Percentiles rank a stretch among this genome's conserved stretches.
phyloP scores from a whole-genome alignment of 1,140 invertebrate species.

The Cydia amplana region DNA sequence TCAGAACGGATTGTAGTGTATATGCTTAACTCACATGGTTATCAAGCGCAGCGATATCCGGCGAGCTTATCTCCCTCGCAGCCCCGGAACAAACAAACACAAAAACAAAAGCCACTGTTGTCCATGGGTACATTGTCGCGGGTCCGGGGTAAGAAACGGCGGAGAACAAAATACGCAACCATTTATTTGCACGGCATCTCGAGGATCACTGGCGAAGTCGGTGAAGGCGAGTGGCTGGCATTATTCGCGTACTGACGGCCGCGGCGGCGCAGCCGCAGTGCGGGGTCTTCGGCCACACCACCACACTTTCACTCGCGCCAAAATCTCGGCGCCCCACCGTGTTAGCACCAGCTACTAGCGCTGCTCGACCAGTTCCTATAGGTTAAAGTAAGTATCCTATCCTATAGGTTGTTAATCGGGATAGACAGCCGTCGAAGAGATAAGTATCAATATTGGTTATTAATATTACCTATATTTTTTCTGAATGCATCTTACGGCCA shows the following conservation, averaged over 20 bases:
- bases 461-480: too few relatives aligned
- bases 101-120: conserved; percentile 66
- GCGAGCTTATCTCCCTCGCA: conserved; percentile 55
- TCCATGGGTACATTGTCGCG: conserved; percentile 75
- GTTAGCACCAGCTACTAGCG: conserved; percentile 39
- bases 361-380: background rate
- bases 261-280: conserved; percentile 60
- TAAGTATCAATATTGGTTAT: background rate
- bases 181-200: conserved; percentile 73
- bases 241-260: conserved; percentile 74
- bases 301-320: conserved; percentile 70
- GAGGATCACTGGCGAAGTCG: conserved; percentile 58
- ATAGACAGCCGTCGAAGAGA: background rate
- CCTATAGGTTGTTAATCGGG: background rate
- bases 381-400: background rate
- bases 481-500: too few relatives aligned
- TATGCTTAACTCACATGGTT: conserved; percentile 65
- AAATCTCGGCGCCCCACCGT: conserved; percentile 61
- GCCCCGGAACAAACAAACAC: conserved; percentile 55
- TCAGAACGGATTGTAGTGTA: background rate
- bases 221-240: conserved; percentile 61
- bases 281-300: conserved; percentile 68
- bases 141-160: conserved; percentile 46
- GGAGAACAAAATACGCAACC: conserved; percentile 51
- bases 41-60: conserved; percentile 50